These are phyloP conservation scores for Nudaria mundana DNA, from an alignment of 2,888 invertebrate species.

Conservation along the genomic window DNA sequence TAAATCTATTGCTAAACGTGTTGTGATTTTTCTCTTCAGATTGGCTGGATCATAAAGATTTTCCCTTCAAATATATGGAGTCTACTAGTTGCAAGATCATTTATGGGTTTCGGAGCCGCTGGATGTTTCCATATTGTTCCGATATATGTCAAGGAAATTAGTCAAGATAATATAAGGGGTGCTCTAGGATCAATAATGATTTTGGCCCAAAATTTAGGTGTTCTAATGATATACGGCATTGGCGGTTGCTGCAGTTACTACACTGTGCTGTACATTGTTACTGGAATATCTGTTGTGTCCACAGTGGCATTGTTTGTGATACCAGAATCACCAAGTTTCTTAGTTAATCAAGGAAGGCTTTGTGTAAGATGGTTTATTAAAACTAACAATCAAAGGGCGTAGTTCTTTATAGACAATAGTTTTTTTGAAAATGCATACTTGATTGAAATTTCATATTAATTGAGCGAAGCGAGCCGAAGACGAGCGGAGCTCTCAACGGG, in stretches of 20 bases:
- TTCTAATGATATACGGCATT: conserved; percentile 46
- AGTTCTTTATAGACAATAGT: too few species aligned
- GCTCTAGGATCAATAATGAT: conserved; percentile 40
- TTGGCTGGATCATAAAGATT: conserved; percentile 41
- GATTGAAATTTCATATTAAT: too few species aligned
- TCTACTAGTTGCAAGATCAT: conserved; percentile 43
- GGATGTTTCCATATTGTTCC: conserved; percentile 49
- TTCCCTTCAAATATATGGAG: conserved; percentile 29
- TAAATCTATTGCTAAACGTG: too few species aligned
- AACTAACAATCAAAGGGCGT: too few species aligned
- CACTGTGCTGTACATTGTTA: conserved; percentile 41
- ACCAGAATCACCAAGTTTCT: conserved; percentile 60
- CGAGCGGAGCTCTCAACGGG: too few species aligned
- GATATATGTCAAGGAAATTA: conserved; percentile 56
- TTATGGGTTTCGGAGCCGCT: conserved; percentile 43
- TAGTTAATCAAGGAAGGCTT: conserved; percentile 52
- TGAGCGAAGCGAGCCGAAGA: too few species aligned
- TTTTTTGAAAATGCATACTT: too few species aligned
- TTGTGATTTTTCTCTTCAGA: conserved; percentile 27
- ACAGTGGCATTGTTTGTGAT: conserved; percentile 41
- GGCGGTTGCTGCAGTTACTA: conserved; percentile 52
- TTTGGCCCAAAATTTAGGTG: conserved; percentile 44
- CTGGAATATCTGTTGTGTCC: conserved; percentile 38
- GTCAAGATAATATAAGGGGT: conserved; percentile 51
- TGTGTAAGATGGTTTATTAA: too few species aligned